phyloP scores from a whole-genome alignment of 2,797 vertebrate species.

The Numenius phaeopus region DNA sequence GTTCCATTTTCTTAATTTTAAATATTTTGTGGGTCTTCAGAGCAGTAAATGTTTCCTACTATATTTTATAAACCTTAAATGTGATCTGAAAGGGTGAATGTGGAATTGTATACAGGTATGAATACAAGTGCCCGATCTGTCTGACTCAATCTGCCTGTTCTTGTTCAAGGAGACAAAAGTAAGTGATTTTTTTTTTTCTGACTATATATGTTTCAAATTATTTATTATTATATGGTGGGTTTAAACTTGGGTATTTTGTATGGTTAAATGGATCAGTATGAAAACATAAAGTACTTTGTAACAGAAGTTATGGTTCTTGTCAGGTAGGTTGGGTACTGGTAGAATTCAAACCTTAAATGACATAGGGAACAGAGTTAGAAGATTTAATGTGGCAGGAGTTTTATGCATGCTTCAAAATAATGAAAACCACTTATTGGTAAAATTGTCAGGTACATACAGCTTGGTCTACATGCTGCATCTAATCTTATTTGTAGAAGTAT shows the following conservation, averaged over 20 bases:
- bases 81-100: not conserved
- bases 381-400: conserved; percentile 7
- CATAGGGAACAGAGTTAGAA: not conserved
- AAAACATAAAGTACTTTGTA: not conserved
- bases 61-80: not conserved
- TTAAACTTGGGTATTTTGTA: not conserved
- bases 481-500: conserved; percentile 67
- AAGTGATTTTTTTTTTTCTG: not conserved
- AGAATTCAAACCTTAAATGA: conserved; percentile 25
- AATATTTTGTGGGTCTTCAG: not conserved
- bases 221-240: not conserved
- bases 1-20: not conserved
- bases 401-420: conserved; percentile 54
- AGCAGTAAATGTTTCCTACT: not conserved
- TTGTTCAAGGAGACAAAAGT: not conserved
- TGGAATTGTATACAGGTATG: not conserved
- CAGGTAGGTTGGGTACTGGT: not conserved
- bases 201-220: not conserved
- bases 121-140: not conserved
- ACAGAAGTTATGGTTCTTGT: not conserved
- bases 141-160: not conserved
- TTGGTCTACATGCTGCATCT: conserved; percentile 51
- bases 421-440: conserved; percentile 67
- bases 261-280: not conserved
- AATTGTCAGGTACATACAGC: conserved; percentile 49